phyloP scores from a whole-genome alignment of 1,140 invertebrate genomes.

The Gerris buenoi region DNA sequence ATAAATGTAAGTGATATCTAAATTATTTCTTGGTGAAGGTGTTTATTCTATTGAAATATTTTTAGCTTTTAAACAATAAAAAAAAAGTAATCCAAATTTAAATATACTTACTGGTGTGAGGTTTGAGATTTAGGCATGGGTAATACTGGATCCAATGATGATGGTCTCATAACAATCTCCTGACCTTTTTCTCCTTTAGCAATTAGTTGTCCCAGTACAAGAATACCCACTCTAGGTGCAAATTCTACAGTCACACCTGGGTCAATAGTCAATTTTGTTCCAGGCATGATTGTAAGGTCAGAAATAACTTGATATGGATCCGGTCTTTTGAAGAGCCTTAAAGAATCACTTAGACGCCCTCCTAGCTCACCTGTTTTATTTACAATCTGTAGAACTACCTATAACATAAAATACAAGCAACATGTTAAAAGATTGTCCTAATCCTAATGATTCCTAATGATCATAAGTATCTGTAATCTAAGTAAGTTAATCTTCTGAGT shows the following conservation, averaged over 20 bases:
- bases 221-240: slow-evolving; percentile 87
- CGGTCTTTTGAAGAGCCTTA: slow-evolving; percentile 47
- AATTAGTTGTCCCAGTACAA: slow-evolving; percentile 78
- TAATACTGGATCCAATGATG: background rate
- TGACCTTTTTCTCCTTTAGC: slow-evolving; percentile 62
- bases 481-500: too few species aligned
- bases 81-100: too few species aligned
- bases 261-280: slow-evolving; percentile 65
- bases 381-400: background rate
- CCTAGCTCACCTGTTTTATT: slow-evolving; percentile 37
- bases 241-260: slow-evolving; percentile 89
- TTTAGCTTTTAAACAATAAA: too few species aligned
- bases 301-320: slow-evolving; percentile 69
- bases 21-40: too few species aligned
- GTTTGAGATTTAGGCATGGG: slow-evolving; percentile 6
- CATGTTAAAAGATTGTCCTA: too few species aligned
- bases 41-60: too few species aligned
- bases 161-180: slow-evolving; percentile 71
- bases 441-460: too few species aligned
- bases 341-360: slow-evolving; percentile 61
- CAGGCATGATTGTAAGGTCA: slow-evolving; percentile 95
- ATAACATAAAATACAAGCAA: too few species aligned
- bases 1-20: too few species aligned
- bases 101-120: background rate
- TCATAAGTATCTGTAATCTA: too few species aligned